Evolutionary conservation across 1,140 invertebrate genomes (phyloP), one percentile per base, ranked within the genome.

Genomic region (Lordiphosa stackelbergi): DNA sequence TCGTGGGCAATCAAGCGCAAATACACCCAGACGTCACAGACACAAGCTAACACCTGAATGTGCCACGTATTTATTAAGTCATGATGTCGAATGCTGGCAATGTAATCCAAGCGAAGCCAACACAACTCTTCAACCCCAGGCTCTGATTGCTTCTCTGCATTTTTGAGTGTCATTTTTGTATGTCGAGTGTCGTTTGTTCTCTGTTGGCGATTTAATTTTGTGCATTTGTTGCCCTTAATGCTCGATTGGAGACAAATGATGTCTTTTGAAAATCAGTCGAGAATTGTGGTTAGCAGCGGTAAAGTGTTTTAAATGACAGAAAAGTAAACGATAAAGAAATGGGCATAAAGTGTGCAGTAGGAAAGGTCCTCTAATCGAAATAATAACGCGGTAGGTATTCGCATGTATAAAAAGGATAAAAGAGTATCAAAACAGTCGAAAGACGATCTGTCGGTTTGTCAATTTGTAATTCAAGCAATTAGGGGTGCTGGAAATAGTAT

Each of bases 1-100:
- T 83, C 75, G 77, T 71, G 71, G 58, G 58, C 75, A 81, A 68
- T 75, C 75, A 71, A 71, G 77, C 56, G 75, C 49, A 75, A 79
- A 71, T 63, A 57, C 57, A 51, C 72, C 43, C 41, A 41, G 38
- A 46, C 42, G 41, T 38, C 28, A 37, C 16, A 34, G 38, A 6
- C 8, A 22, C 43, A 28, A 37, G 54, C 48, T 53, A 48, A 58
- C 28, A 55, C 71, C 54, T 53, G 57, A 34, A 24, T 38, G 42
- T 61, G 28, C 52, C 52, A 54, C 52, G 54, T 81, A 68, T 83
- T 79, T 79, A 81, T 79, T 81, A 79, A 79, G 75, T 83, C 77
- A 75, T 75, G 71, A 75, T 54, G 61, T 42, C 38, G 56, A 56
- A 61, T 52, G 61, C 62, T 36, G 36, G 57, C 46, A 66, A 53